Evolutionary conservation across 2,113 vertebrate genomes (phyloP).

Genomic region (Sitta europaea): DNA sequence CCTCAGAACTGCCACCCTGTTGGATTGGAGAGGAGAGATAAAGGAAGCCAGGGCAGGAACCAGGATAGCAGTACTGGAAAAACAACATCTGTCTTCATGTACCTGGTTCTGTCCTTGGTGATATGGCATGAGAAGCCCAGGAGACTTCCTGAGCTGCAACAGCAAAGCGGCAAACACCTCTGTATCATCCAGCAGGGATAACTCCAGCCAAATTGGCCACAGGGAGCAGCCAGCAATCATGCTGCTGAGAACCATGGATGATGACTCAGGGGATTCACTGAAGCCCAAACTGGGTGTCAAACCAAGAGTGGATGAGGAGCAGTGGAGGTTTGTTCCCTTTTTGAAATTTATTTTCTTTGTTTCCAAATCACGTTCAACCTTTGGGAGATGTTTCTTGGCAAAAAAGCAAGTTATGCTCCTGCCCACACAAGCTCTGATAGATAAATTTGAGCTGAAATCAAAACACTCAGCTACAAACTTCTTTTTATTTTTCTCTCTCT

Average conservation of each 20-base stretch:
- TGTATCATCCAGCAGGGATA: background rate
- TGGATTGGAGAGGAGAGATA: background rate
- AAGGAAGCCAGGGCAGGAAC: background rate
- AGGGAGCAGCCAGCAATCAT: background rate
- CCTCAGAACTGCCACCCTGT: background rate
- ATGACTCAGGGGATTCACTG: background rate
- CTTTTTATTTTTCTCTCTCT: background rate
- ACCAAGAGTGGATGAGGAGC: background rate
- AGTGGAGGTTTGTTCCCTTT: background rate
- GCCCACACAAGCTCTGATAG: slow-evolving; percentile 30
- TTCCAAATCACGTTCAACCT: slow-evolving; percentile 24
- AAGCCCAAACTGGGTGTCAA: background rate
- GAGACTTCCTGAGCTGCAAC: background rate
- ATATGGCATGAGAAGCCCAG: background rate
- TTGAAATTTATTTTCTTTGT: slow-evolving; percentile 56
- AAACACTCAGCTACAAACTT: background rate
- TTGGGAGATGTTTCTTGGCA: slow-evolving; percentile 37
- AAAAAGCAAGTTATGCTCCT: slow-evolving; percentile 17
- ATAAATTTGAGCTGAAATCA: slow-evolving; percentile 31
- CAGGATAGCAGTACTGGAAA: background rate
- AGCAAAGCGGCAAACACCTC: background rate
- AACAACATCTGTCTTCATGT: background rate
- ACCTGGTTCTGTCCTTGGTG: background rate
- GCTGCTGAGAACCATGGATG: rapidly evolving
- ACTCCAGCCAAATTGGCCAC: background rate